These are phyloP conservation scores for Tineola bisselliella DNA, from an alignment of 2,888 invertebrate genomes.

Conservation along the genomic window DNA sequence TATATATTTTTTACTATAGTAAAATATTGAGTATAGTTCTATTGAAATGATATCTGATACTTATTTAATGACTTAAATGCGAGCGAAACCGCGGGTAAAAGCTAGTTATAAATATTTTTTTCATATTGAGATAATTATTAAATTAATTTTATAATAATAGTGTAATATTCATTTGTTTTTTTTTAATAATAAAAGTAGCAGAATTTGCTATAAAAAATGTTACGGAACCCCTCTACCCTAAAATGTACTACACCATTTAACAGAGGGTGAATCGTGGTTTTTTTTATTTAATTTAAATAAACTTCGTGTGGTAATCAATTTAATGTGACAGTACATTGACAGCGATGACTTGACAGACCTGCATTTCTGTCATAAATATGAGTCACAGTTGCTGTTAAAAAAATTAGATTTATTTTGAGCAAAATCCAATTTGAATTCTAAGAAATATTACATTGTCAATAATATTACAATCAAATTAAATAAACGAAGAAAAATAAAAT, in stretches of 20 bases:
- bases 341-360: conserved; percentile 16
- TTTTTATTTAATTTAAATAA: conserved; percentile 14
- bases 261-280: conserved; percentile 11
- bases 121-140: too few species aligned
- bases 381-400: background rate
- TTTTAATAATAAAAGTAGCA: too few species aligned
- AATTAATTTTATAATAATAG: too few species aligned
- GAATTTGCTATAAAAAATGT: background rate
- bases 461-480: background rate
- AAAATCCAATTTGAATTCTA: too few species aligned
- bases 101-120: too few species aligned
- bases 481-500: background rate
- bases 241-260: background rate
- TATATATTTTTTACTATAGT: too few species aligned
- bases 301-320: conserved; percentile 31
- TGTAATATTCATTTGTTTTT: too few species aligned
- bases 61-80: too few species aligned
- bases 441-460: background rate
- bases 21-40: too few species aligned
- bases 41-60: too few species aligned
- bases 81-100: too few species aligned
- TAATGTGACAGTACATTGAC: conserved; percentile 29
- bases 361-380: background rate
- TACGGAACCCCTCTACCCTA: background rate
- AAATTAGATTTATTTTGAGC: too few species aligned